Evolutionary conservation across 2,888 invertebrate genomes (phyloP).

Genomic region (Epirrita christyi): DNA sequence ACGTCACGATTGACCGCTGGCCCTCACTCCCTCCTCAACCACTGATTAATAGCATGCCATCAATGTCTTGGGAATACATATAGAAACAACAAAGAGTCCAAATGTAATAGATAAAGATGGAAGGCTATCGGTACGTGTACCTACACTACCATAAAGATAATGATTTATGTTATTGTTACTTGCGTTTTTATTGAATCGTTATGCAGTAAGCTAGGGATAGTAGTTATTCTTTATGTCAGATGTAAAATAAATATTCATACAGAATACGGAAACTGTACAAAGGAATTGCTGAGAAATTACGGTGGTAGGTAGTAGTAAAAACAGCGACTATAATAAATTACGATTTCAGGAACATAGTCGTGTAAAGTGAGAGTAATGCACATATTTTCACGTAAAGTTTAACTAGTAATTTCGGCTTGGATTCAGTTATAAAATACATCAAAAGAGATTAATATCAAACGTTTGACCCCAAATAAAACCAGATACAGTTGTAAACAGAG

Average conservation of each 20-base stretch:
- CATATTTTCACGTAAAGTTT: constrained; percentile 10
- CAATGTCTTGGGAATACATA: constrained; percentile 42
- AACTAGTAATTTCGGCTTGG: constrained; percentile 39
- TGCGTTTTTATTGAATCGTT: constrained; percentile 21
- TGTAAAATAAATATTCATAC: constrained; percentile 7
- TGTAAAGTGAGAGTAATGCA: constrained; percentile 12
- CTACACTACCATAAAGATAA: constrained; percentile 35
- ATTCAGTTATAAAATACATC: constrained; percentile 67
- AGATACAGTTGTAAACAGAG: constrained; percentile 62
- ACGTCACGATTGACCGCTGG: constrained; percentile 39
- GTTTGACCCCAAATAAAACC: constrained; percentile 71
- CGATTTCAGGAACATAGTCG: constrained; percentile 10
- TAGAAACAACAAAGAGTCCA: constrained; percentile 30
- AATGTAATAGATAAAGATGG: constrained; percentile 27
- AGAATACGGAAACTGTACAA: constrained; percentile 18
- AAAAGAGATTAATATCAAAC: constrained; percentile 69
- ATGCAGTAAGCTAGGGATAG: constrained; percentile 5
- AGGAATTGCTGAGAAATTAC: constrained; percentile 12
- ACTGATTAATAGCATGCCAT: constrained; percentile 52
- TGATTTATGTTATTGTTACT: constrained; percentile 30
- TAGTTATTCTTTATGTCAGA: constrained; percentile 10
- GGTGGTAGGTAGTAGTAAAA: background rate
- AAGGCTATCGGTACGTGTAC: constrained; percentile 35
- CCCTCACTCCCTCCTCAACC: constrained; percentile 12
- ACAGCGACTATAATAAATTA: constrained; percentile 8